These are phyloP conservation scores for Holothuria leucospilota DNA, from an alignment of 53 echinoderm and acorn worm genomes.

Conservation along the genomic window DNA sequence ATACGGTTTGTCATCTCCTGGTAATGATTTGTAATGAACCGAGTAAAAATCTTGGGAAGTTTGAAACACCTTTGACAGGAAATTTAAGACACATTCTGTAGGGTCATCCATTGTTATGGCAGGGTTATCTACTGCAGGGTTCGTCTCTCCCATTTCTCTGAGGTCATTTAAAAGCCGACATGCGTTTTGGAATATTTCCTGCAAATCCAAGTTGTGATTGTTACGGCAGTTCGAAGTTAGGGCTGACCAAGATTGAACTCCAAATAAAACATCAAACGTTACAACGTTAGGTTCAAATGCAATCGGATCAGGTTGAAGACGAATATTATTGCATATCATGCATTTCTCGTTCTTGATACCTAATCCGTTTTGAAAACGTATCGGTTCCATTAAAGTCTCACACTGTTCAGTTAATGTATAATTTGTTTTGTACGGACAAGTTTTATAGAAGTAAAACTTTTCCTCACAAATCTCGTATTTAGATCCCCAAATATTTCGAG, in stretches of 20 bases:
- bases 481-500: slow-evolving; percentile 34
- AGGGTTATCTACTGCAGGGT: no score
- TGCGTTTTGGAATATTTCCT: slow-evolving; percentile 34
- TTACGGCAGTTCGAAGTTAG: slow-evolving; percentile 4
- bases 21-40: no score
- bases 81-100: not conserved
- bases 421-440: not conserved
- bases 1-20: no score
- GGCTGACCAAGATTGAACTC: slow-evolving; percentile 17
- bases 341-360: not conserved
- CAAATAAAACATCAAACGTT: slow-evolving; percentile 46
- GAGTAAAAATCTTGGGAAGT: no score
- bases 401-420: not conserved
- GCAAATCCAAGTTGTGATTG: not conserved
- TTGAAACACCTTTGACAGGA: slow-evolving; percentile 10
- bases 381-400: not conserved
- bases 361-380: not conserved
- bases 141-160: not conserved
- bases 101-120: not conserved
- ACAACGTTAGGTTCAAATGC: not conserved
- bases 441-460: not conserved
- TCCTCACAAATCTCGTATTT: not conserved
- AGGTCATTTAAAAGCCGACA: slow-evolving; percentile 18
- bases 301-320: not conserved
- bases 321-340: not conserved